These are phyloP conservation scores for Nothocercus julius DNA, from an alignment of 2,113 vertebrate species.

Conservation along the genomic window DNA sequence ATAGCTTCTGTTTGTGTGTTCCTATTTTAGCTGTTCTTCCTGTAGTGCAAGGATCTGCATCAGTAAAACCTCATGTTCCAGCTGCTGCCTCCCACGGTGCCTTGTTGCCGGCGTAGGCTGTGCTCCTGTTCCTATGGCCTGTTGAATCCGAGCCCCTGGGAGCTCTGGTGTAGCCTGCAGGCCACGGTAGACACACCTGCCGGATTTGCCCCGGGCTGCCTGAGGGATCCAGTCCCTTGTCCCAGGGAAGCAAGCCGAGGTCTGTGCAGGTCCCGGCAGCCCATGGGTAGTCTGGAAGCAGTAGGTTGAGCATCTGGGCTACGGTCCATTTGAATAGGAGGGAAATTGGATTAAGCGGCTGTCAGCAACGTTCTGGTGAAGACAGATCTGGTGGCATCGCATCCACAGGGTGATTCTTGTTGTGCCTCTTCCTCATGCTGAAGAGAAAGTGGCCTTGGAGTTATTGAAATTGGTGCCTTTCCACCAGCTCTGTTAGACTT, in stretches of 20 bases:
- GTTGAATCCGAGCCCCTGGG: not conserved
- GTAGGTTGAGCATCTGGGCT: not conserved
- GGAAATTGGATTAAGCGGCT: not conserved
- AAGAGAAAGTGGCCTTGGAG: not conserved
- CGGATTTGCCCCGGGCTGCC: not conserved
- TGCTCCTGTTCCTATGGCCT: fast-evolving
- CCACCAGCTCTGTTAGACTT: not conserved
- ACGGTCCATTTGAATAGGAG: not conserved
- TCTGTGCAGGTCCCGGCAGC: not conserved
- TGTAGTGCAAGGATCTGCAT: not conserved
- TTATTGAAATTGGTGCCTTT: not conserved
- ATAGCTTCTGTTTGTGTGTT: not conserved
- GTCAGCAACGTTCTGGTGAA: fast-evolving
- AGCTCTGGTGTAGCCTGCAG: not conserved
- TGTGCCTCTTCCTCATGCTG: not conserved
- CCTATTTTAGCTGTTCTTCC: not conserved
- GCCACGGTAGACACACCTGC: fast-evolving
- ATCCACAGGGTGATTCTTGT: not conserved
- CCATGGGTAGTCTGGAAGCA: too few relatives aligned
- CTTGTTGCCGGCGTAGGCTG: not conserved
- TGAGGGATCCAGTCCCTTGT: not conserved
- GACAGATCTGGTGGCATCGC: not conserved
- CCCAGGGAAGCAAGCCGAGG: not conserved
- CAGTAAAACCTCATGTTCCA: not conserved
- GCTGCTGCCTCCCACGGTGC: not conserved